A percentile compares a stretch with the other conserved stretches of the same genome.
phyloP scores from a whole-genome alignment of 1,140 invertebrate genomes.

The Calephelis nemesis region DNA sequence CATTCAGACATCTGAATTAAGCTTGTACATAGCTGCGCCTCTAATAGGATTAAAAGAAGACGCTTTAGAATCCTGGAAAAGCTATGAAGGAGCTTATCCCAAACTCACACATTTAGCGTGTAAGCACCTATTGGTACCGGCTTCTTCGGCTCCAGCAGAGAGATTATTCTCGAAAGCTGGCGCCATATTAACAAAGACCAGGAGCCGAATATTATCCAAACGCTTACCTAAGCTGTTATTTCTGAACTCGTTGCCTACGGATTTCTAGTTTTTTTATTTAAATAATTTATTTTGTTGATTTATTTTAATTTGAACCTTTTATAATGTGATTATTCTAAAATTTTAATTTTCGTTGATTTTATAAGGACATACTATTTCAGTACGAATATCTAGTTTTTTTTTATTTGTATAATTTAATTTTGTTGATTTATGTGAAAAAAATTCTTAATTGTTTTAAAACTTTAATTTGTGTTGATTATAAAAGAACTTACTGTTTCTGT shows the following conservation, averaged over 20 bases:
- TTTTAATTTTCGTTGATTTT: no score
- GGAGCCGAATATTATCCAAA: slow-evolving; percentile 30
- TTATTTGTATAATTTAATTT: no score
- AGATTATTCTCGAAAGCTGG: slow-evolving; percentile 31
- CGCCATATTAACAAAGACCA: slow-evolving; percentile 27
- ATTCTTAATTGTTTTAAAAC: no score
- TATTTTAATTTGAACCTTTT: background rate
- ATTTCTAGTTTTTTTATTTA: slow-evolving; percentile 28
- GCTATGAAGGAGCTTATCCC: slow-evolving; percentile 26
- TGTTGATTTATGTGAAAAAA: no score
- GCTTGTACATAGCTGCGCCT: no score
- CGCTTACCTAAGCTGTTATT: slow-evolving; percentile 30
- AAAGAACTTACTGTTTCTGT: slow-evolving; percentile 23
- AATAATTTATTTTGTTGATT: slow-evolving; percentile 23
- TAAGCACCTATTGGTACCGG: slow-evolving; percentile 24
- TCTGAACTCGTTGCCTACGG: slow-evolving; percentile 26
- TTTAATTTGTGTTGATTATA: slow-evolving; percentile 28
- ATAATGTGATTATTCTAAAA: no score
- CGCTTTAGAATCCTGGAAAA: slow-evolving; percentile 16
- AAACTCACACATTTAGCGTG: slow-evolving; percentile 27
- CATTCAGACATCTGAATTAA: no score
- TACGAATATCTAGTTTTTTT: no score
- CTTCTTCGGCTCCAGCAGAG: slow-evolving; percentile 33
- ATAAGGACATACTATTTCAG: no score
- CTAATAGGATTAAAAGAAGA: no score